These are phyloP conservation scores for Saxidomus purpurata DNA, from an alignment of 1,140 invertebrate species.

Conservation along the genomic window DNA sequence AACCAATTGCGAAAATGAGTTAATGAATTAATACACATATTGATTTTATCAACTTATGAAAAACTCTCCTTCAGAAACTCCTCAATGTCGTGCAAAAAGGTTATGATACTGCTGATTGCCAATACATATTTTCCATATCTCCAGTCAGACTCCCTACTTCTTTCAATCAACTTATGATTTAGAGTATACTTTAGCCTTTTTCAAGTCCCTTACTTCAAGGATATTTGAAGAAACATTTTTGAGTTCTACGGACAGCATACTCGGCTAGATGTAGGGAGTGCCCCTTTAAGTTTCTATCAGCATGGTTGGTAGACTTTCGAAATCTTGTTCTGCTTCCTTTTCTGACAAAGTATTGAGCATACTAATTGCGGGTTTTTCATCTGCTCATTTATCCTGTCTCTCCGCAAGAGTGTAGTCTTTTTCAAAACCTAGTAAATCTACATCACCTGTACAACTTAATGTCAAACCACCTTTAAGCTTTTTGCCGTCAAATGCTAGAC, in stretches of 20 bases:
- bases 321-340: not conserved
- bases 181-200: constrained; percentile 55
- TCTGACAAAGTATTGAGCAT: not conserved
- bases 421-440: constrained; percentile 26
- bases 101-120: constrained; percentile 59
- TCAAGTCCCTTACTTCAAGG: constrained; percentile 38
- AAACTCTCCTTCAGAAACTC: no score
- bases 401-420: not conserved
- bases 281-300: not conserved
- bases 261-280: not conserved
- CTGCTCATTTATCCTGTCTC: no score
- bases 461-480: constrained; percentile 21
- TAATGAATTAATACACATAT: no score
- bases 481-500: constrained; percentile 33
- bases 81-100: constrained; percentile 65
- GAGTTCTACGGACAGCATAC: not conserved
- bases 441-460: constrained; percentile 16
- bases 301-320: not conserved
- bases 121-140: constrained; percentile 56
- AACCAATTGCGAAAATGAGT: no score
- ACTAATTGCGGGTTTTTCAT: no score
- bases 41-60: no score
- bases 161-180: constrained; percentile 60
- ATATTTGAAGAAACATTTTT: not conserved
- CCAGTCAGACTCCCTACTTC: constrained; percentile 33